A percentile compares a stretch with the other conserved stretches of the same genome.
phyloP scores from a whole-genome alignment of 2,888 invertebrate genomes.

The Leptogaster cylindrica region DNA sequence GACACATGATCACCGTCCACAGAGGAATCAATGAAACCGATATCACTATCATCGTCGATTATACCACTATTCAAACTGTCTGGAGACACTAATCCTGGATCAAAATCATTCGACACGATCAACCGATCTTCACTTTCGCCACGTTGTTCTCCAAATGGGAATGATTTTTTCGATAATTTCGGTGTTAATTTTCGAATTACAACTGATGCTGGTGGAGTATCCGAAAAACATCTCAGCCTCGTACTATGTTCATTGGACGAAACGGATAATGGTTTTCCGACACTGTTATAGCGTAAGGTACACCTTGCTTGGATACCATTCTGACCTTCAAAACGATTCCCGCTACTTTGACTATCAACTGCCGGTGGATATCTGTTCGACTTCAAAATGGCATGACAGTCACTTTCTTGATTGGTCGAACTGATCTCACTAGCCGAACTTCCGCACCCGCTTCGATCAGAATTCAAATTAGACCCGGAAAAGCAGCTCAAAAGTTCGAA shows the following conservation, averaged over 20 bases:
- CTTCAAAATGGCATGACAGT: constrained; percentile 38
- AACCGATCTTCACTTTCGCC: constrained; percentile 45
- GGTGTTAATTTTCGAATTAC: constrained; percentile 50
- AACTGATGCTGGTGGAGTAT: constrained; percentile 43
- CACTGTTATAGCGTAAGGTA: constrained; percentile 25
- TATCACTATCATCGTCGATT: constrained; percentile 45
- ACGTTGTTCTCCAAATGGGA: constrained; percentile 27
- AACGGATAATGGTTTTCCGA: background rate
- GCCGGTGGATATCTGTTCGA: background rate
- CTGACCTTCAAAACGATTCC: constrained; percentile 25
- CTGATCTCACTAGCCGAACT: constrained; percentile 42
- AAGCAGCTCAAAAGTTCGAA: constrained; percentile 54
- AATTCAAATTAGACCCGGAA: constrained; percentile 46
- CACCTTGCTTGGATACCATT: constrained; percentile 1
- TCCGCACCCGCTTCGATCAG: constrained; percentile 45
- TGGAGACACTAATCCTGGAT: background rate
- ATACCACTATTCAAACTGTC: background rate
- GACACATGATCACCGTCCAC: constrained; percentile 33
- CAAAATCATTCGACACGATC: constrained; percentile 4
- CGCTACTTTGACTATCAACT: background rate
- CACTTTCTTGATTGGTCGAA: constrained; percentile 40
- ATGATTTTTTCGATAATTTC: constrained; percentile 48
- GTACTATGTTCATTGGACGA: constrained; percentile 7
- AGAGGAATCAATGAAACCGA: constrained; percentile 47
- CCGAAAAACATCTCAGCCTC: constrained; percentile 18